Evolutionary conservation across 1,140 invertebrate genomes (phyloP), one percentile per base, ranked within the genome.

Genomic region (Pogonomyrmex californicus): DNA sequence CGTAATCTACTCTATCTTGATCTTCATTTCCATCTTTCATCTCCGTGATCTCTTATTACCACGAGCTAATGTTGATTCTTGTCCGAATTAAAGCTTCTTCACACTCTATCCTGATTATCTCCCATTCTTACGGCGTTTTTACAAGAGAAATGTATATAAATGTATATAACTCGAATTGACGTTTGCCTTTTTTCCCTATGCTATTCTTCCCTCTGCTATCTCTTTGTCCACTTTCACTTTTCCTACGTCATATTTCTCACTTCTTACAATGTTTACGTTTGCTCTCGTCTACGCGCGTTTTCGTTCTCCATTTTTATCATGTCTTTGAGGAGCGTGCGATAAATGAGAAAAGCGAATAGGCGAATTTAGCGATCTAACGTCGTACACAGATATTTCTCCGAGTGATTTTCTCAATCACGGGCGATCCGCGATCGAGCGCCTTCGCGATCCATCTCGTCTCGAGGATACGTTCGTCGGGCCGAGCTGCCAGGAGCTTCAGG

Each of bases 51-150:
- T 82, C 66, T 73, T 60, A 63, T 83, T 75, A 49, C 23, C 54
- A 47, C 79, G 68, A 41, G 41, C 54, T 83, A 60, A 83, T 75
- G 56, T 83, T 83, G 66, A 83, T 75, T 83, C 56, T 83, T 83
- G 30, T 54, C 54, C 56, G 33, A 83, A 83, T 83, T 75, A 73
- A 73, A 73, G 54, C 51, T 62, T 36, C 41, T 83, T 83, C 68
- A 30, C 68, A 75, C 68, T 49, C 12, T 30, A 49, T 60, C 56
- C 62, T 75, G 54, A 83, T 83, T 75, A 83, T 83, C 79, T 47
- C 54, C 14, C 51, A 58, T 71, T 17, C 51, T 68, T 33, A 30
- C 36, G 17, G 71, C 14, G 38, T 82, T 17, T 17, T 58, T 47
- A 23, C 47, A 30, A 12, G 62, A 30, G 62, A 56, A 70, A 58